These are phyloP conservation scores for Gerosis bhagava DNA, from an alignment of 2,888 invertebrate genomes.

Conservation along the genomic window DNA sequence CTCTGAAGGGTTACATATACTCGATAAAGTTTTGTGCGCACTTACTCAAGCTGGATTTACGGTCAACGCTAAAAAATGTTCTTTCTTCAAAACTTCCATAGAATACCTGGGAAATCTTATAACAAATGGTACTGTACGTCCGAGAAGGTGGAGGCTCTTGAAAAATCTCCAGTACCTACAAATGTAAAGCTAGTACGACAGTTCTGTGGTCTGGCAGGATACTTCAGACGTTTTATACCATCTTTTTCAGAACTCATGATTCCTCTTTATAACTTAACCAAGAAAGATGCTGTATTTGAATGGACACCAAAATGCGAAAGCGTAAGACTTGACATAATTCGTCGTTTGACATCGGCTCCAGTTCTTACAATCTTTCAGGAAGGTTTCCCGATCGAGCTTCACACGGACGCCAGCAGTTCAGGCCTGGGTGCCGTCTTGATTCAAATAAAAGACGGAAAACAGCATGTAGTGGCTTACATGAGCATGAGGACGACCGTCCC, in stretches of 20 bases:
- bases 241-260: slow-evolving; percentile 24
- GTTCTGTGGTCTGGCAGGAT: slow-evolving; percentile 34
- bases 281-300: slow-evolving; percentile 13
- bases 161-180: slow-evolving; percentile 37
- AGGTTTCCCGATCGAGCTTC: slow-evolving; percentile 25
- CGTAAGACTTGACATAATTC: slow-evolving; percentile 27
- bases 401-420: slow-evolving; percentile 37
- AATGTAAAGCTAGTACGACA: slow-evolving; percentile 35
- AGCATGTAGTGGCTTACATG: slow-evolving; percentile 30
- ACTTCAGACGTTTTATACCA: slow-evolving; percentile 28
- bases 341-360: slow-evolving; percentile 28
- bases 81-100: slow-evolving; percentile 35
- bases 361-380: slow-evolving; percentile 30
- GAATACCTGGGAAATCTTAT: slow-evolving; percentile 41
- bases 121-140: slow-evolving; percentile 35
- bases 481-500: slow-evolving; percentile 31
- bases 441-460: slow-evolving; percentile 22
- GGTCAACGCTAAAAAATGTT: slow-evolving; percentile 35
- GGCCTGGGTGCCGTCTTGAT: slow-evolving; percentile 34
- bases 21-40: slow-evolving; percentile 35
- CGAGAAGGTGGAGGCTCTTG: slow-evolving; percentile 42
- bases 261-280: slow-evolving; percentile 29
- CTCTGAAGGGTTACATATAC: too few species aligned
- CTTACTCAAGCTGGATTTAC: slow-evolving; percentile 39
- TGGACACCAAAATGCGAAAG: slow-evolving; percentile 34